Percentiles rank a stretch among this genome's conserved stretches.
phyloP scores from a whole-genome alignment of 2,888 invertebrate species.

The Plutella xylostella region DNA sequence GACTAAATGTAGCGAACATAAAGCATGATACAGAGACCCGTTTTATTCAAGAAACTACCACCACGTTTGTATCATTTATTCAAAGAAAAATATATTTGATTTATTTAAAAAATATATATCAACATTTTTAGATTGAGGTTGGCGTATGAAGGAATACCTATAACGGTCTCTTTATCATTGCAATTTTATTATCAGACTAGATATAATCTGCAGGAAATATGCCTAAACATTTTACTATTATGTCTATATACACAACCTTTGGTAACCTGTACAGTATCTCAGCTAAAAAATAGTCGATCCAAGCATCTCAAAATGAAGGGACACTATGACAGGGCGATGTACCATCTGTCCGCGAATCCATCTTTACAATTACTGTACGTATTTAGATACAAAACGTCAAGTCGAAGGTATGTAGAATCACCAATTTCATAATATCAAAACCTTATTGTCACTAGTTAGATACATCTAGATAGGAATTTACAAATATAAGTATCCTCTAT shows the following conservation, averaged over 20 bases:
- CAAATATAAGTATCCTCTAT: slow-evolving; percentile 23
- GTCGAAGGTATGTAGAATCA: slow-evolving; percentile 7
- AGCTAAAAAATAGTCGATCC: background rate
- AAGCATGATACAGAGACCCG: too few species aligned
- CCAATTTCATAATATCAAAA: slow-evolving; percentile 36
- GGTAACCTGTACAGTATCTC: background rate
- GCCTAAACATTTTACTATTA: too few species aligned
- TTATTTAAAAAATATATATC: too few species aligned
- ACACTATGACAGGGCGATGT: background rate
- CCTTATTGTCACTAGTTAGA: slow-evolving; percentile 41
- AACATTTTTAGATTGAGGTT: too few species aligned
- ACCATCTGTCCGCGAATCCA: background rate
- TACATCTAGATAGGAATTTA: slow-evolving; percentile 20
- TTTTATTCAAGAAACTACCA: too few species aligned
- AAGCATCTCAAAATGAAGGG: background rate
- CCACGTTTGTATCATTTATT: too few species aligned
- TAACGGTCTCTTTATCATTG: too few species aligned
- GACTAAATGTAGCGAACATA: too few species aligned
- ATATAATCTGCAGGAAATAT: too few species aligned
- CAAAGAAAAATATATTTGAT: too few species aligned
- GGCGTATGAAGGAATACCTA: too few species aligned
- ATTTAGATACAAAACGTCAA: slow-evolving; percentile 6
- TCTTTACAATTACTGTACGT: background rate
- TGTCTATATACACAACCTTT: slow-evolving; percentile 5
- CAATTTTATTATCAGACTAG: too few species aligned